Evolutionary conservation across 2,113 vertebrate genomes (phyloP).

Genomic region (Apteryx mantelli): DNA sequence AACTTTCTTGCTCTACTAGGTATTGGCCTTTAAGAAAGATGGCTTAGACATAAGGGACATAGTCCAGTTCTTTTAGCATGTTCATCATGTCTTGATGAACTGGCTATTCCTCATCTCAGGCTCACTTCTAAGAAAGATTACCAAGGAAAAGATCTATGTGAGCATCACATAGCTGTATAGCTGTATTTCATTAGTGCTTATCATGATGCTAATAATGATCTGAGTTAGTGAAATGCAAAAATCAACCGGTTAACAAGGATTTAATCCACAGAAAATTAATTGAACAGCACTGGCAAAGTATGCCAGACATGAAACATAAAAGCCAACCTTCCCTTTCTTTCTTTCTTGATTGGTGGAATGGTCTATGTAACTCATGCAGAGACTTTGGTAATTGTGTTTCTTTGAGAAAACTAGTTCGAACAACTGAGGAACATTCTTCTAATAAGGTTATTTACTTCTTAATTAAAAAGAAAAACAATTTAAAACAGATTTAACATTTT

Average conservation of each 20-base stretch:
- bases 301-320: slow-evolving; percentile 42
- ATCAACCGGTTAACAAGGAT: slow-evolving; percentile 60
- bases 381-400: not conserved
- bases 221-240: slow-evolving; percentile 67
- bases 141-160: slow-evolving; percentile 19
- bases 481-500: slow-evolving; percentile 40
- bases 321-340: slow-evolving; percentile 35
- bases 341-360: slow-evolving; percentile 31
- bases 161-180: not conserved
- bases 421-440: slow-evolving; percentile 18
- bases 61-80: not conserved
- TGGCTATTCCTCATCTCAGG: not conserved
- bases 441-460: slow-evolving; percentile 58
- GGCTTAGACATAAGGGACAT: not conserved
- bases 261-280: slow-evolving; percentile 59
- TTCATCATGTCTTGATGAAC: not conserved
- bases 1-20: not conserved
- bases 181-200: slow-evolving; percentile 50
- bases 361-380: not conserved
- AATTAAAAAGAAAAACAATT: slow-evolving; percentile 62
- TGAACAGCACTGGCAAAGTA: slow-evolving; percentile 48
- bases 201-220: slow-evolving; percentile 59
- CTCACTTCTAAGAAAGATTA: not conserved
- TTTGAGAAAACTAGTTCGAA: slow-evolving; percentile 30
- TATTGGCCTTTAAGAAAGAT: not conserved